Evolutionary conservation across 1,140 invertebrate genomes (phyloP).

Genomic region (Branchinecta lindahli): DNA sequence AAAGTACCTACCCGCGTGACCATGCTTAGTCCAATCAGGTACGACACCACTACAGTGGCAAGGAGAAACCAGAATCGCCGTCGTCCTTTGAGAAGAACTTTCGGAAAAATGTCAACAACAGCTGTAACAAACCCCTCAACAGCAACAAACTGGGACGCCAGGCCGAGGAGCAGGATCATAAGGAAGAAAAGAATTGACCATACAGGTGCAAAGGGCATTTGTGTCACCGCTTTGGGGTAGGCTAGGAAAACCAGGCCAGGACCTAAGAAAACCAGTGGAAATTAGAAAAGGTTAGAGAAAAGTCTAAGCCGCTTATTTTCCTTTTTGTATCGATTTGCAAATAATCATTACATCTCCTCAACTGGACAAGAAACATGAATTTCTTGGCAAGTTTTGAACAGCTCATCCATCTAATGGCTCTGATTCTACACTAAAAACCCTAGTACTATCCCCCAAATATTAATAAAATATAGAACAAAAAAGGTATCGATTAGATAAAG

Average conservation of each 20-base stretch:
- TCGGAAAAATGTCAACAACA: conserved; percentile 87
- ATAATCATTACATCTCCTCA: no score
- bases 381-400: no score
- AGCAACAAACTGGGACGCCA: conserved; percentile 89
- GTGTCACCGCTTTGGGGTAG: conserved; percentile 90
- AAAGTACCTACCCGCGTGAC: conserved; percentile 57
- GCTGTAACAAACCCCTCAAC: conserved; percentile 90
- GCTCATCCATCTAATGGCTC: no score
- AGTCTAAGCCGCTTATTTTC: no score
- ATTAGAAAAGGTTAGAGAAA: no score
- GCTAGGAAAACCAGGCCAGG: conserved; percentile 88
- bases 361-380: no score
- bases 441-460: no score
- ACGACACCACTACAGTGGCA: conserved; percentile 75
- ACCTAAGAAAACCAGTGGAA: conserved; percentile 43
- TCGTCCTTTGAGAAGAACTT: conserved; percentile 45
- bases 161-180: conserved; percentile 87
- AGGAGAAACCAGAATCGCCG: conserved; percentile 86
- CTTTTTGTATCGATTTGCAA: no score
- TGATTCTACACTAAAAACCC: no score
- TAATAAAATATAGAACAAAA: no score
- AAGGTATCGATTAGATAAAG: no score
- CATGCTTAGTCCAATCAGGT: conserved; percentile 74
- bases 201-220: conserved; percentile 82
- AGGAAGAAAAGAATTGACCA: conserved; percentile 89